Conservation (phyloP, 2,797 vertebrate genomes). For the Pseudomugil gertrudae region DNA sequence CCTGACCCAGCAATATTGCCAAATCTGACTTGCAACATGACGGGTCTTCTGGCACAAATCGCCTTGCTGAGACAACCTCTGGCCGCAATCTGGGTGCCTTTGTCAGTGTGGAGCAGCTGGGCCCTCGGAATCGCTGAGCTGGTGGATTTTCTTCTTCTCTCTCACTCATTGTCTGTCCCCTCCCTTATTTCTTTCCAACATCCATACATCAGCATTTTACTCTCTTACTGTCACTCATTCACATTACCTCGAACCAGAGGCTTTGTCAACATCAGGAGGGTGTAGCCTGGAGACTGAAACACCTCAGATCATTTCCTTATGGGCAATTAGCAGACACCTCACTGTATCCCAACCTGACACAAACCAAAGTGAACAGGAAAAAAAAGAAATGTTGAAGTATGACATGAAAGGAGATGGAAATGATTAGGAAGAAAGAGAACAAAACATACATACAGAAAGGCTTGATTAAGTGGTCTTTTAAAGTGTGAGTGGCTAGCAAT, state of each 20-base stretch:
- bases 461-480: conserved; percentile 77
- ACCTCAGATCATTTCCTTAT: conserved; percentile 48
- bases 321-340: conserved; percentile 59
- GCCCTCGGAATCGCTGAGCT: conserved; percentile 77
- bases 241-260: conserved; percentile 49
- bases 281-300: conserved; percentile 31
- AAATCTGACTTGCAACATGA: conserved; percentile 79
- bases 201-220: conserved; percentile 78
- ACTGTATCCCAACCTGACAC: conserved; percentile 40
- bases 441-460: conserved; percentile 61
- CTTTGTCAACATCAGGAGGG: conserved; percentile 43
- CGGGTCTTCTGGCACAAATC: conserved; percentile 67
- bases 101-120: conserved; percentile 68
- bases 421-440: conserved; percentile 51
- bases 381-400: conserved; percentile 26
- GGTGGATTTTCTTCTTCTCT: conserved; percentile 68
- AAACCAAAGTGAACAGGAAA: conserved; percentile 11
- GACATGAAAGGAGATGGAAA: conserved; percentile 41
- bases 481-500: conserved; percentile 70
- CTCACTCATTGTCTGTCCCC: conserved; percentile 66
- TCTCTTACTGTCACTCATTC: conserved; percentile 63
- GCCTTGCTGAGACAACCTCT: conserved; percentile 67
- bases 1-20: conserved; percentile 80
- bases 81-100: conserved; percentile 75
- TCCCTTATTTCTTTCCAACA: conserved; percentile 45